Base-by-base conservation (phyloP, 2,797 vertebrate species). In the Xenopus petersii region DNA sequence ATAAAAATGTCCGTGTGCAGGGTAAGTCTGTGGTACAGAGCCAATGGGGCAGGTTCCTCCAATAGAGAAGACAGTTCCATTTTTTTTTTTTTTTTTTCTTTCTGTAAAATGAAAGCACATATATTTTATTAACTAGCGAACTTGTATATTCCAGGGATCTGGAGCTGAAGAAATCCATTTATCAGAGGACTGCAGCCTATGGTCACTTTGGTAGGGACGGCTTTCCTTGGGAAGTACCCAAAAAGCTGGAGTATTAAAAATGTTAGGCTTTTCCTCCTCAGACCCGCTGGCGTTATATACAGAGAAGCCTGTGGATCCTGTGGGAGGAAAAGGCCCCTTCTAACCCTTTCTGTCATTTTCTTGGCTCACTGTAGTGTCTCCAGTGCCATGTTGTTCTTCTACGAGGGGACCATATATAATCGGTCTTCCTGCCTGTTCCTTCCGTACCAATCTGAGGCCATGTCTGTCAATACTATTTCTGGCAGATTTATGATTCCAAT, bases 71-170 rank as follows among this genome's bases (percentile, higher is more conserved):
- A 8, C 15, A 8, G 46, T 55, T 8, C 6, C 26, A 42, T 1
- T 4, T n/a, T 24, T 56, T 17, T 56, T 17, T 16, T 56, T n/a
- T 56, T 56, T 56, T 56, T 56, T 16, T 51, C 5, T 0, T 4
- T 30, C 2, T 30, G 2, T 12, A 51, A 12, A 4, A 10, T 51
- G 49, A 15, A 13, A 15, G 13, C 16, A 3, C 7, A 15, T 16
- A 70, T 72, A 21, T 61, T 67, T 8, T 91, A 91, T 89, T 95
- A 93, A 96, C 93, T 89, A 75, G 90, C 30, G 86, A 86, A 92
- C 92, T 93, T 95, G 90, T 98, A 93, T 96, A 93, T 98, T 97
- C 89, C 92, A 98, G 97, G 95, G 97, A 98, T 85, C 93, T 98
- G 95, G 95, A 97, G 89, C 94, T 98, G 95, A 98, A 96, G 95